Evolutionary conservation across 2,888 invertebrate species (phyloP), one percentile per base, ranked within the genome.

Genomic region (Acleris cristana): DNA sequence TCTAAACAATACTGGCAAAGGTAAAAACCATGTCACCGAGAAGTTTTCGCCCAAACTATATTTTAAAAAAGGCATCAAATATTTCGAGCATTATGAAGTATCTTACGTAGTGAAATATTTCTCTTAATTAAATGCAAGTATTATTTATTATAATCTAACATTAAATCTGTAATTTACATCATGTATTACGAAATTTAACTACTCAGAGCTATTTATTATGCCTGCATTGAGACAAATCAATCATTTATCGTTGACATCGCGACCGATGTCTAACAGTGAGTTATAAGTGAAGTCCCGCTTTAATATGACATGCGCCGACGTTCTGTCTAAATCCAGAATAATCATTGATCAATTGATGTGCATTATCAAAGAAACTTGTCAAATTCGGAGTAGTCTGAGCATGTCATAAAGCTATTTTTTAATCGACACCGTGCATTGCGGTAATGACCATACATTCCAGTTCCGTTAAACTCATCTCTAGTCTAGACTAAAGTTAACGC

Each of bases 41-140:
- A 57, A 30, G 26, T 58, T 54, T 58, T 53, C 19, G 53, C 54
- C 23, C 49, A 61, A 63, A 67, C 58, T 58, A 67, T 44, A 48
- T 53, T 26, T 34, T 23, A 74, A 73, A 74, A 75, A 72, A 65
- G 70, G 73, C 78, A 80, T 75, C 73, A 79, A 82, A 83, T 81
- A 84, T 83, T 79, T 84, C 81, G 83, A 87, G 83, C 83, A 76
- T 76, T 78, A 80, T 75, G 79, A 83, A 84, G 80, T 79, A 48
- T 75, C 76, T 80, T 84, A 86, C 79, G 82, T 80, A 80, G 76
- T 81, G 77, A 83, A 80, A 81, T 82, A 82, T 82, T 80, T 76
- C 75, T 83, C 87, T 86, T 88, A 88, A 84, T 85, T 89, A 90
- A 90, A 90, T 89, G 89, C 90, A 88, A 82, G 78, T 88, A 86